Evolutionary conservation across 2,888 invertebrate species (phyloP), one percentile per base, ranked within the genome.

Genomic region (Digitonthophagus gazella): DNA sequence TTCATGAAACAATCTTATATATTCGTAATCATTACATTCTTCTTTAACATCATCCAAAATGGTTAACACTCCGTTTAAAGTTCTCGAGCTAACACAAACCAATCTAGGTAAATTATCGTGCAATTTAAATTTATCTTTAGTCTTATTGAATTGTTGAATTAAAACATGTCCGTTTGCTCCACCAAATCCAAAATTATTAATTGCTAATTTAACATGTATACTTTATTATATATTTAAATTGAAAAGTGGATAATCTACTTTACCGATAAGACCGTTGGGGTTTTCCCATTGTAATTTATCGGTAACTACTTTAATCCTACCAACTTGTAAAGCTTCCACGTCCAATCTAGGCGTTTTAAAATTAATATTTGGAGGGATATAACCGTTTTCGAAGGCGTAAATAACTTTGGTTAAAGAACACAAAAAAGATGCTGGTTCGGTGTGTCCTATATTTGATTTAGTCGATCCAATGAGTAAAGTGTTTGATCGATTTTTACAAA

Each of bases 391-490:
- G 86, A 96, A 93, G 0, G 93, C 91, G 65, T 77, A 15, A 0
- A 73, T 78, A 69, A 89, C 91, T 58, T 96, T 96, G 0, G 91
- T 89, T 70, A 96, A 80, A 0, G 94, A 92, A 74, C 93, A 93
- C 1, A 96, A 84, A 5, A 95, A 93, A 3, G 93, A 93, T 1
- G 90, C 89, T 0, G 96, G 92, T 79, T 98, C 98, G 0, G 93
- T 88, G 82, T 98, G 98, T 0, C 98, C 98, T 80, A 97, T 87
- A 82, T 97, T 98, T 0, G 96, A 96, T 80, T 98, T 98, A 28
- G 96, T 90, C 0, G 97, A 95, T 1, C 97, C 97, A 70, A 98
- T 92, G 65, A 88, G 83, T 0, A 97, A 86, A 0, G 97, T 92
- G 0, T 88, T 89, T n/a, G 86, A 88, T 14, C 96, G 86, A 16